Evolutionary conservation across 2,888 invertebrate species (phyloP).

Genomic region (Heliothis peltigera): DNA sequence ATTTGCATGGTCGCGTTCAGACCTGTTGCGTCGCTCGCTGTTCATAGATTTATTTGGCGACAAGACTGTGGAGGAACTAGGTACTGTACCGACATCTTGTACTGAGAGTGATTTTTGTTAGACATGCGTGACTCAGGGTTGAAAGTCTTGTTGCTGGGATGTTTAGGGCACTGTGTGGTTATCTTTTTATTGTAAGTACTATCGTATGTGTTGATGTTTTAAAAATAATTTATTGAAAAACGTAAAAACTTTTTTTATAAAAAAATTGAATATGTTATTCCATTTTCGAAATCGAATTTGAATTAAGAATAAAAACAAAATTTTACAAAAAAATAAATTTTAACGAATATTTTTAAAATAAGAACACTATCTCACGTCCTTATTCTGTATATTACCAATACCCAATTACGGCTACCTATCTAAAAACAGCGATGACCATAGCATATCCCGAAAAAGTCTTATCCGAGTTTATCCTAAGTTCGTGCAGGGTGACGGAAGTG

Average conservation of each 20-base stretch:
- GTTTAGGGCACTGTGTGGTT: background rate
- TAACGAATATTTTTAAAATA: background rate
- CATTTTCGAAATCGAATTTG: background rate
- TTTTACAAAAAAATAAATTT: background rate
- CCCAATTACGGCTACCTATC: slow-evolving; percentile 20
- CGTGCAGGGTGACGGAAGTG: slow-evolving; percentile 62
- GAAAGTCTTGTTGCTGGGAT: background rate
- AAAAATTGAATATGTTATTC: background rate
- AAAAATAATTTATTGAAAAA: background rate
- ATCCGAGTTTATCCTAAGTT: slow-evolving; percentile 81
- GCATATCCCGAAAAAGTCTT: slow-evolving; percentile 80
- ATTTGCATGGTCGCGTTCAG: slow-evolving; percentile 53
- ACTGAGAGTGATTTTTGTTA: slow-evolving; percentile 9
- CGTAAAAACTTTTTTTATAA: no score
- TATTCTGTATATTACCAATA: slow-evolving; percentile 1
- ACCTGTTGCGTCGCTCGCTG: slow-evolving; percentile 60
- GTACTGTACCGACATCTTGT: slow-evolving; percentile 32
- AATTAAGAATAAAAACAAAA: background rate
- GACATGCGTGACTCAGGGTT: background rate
- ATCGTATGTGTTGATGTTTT: background rate
- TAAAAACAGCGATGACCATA: slow-evolving; percentile 40
- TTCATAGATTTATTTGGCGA: slow-evolving; percentile 58
- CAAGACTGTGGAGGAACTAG: slow-evolving; percentile 18
- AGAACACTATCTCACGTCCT: background rate
- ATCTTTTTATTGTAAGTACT: background rate